Conservation (phyloP, 2,888 invertebrate species). For the Lithophane ornitopus region DNA sequence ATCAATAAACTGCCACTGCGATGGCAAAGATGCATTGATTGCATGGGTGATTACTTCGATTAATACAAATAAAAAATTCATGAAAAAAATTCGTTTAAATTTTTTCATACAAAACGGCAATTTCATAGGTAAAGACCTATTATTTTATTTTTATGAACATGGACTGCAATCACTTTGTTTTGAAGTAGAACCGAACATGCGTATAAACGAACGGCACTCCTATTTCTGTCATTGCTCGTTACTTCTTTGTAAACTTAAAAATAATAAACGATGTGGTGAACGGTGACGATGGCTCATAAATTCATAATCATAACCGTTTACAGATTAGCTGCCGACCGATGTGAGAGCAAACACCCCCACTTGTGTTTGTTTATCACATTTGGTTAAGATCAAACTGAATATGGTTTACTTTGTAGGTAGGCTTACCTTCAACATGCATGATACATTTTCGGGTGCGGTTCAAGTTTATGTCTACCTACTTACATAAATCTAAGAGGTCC, state of each 20-base stretch:
- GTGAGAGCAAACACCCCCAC: conserved; percentile 71
- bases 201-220: conserved; percentile 24
- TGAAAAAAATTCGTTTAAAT: too few relatives aligned
- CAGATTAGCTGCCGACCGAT: conserved; percentile 66
- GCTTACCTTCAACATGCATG: conserved; percentile 8
- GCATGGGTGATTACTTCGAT: too few relatives aligned
- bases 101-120: too few relatives aligned
- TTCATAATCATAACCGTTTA: conserved; percentile 68
- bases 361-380: conserved; percentile 74
- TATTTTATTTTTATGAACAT: not conserved
- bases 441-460: conserved; percentile 41
- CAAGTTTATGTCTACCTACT: conserved; percentile 23
- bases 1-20: too few relatives aligned
- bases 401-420: conserved; percentile 53
- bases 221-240: conserved; percentile 37
- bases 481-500: not conserved
- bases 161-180: not conserved
- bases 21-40: too few relatives aligned
- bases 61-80: too few relatives aligned
- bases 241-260: conserved; percentile 51
- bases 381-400: conserved; percentile 73
- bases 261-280: conserved; percentile 55
- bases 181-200: conserved; percentile 9
- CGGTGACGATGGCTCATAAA: conserved; percentile 61
- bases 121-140: too few relatives aligned